A percentile compares a stretch with the other conserved stretches of the same genome.
These are phyloP conservation scores for Mormyrus lacerda DNA, from an alignment of 2,113 vertebrate species.

Conservation along the genomic window DNA sequence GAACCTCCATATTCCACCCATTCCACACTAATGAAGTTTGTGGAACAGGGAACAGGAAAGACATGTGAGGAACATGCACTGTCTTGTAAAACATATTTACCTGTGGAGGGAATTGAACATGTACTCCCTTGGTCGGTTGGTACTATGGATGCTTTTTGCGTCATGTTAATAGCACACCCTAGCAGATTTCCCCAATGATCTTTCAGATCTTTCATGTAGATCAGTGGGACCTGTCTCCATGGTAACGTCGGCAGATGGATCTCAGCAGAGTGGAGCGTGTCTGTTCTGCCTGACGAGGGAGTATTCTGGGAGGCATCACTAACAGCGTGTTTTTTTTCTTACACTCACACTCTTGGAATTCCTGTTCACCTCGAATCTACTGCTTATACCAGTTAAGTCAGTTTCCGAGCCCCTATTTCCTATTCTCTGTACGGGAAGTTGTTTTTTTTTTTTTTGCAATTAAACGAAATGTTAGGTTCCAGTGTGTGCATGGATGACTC, in stretches of 20 bases:
- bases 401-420: background rate
- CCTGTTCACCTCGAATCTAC: background rate
- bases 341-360: slow-evolving; percentile 9
- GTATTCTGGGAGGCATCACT: slow-evolving; percentile 30
- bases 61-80: slow-evolving; percentile 4
- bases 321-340: slow-evolving; percentile 17
- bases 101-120: slow-evolving; percentile 4
- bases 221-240: slow-evolving; percentile 47
- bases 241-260: slow-evolving; percentile 46
- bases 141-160: slow-evolving; percentile 36
- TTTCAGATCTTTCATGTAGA: slow-evolving; percentile 42
- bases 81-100: slow-evolving; percentile 4
- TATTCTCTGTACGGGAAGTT: background rate
- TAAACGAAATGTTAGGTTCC: background rate
- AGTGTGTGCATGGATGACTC: background rate
- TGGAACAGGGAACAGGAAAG: background rate
- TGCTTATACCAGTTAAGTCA: background rate
- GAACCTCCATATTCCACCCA: background rate
- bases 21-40: background rate
- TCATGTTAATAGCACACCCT: slow-evolving; percentile 41
- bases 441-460: background rate
- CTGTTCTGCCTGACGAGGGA: slow-evolving; percentile 37
- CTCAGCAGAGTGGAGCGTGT: slow-evolving; percentile 36
- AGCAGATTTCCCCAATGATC: slow-evolving; percentile 36
- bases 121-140: slow-evolving; percentile 25